Evolutionary conservation across 2,888 invertebrate genomes (phyloP), one percentile per base, ranked within the genome.

Genomic region (Sabatieria punctata): DNA sequence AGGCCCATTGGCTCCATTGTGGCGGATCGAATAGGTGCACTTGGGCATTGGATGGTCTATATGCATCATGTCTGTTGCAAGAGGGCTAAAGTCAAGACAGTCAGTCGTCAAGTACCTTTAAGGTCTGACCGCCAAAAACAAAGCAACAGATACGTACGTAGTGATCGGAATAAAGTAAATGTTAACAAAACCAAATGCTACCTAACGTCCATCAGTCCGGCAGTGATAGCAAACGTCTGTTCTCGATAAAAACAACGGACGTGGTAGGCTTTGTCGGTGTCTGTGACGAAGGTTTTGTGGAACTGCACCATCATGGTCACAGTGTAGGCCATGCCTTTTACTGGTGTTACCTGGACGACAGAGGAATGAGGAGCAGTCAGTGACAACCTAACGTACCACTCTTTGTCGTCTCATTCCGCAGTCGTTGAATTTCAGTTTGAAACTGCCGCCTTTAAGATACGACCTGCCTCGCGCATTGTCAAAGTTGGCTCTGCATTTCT

Each of bases 361-460:
- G n/a, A n/a, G n/a, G n/a, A n/a, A n/a, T n/a, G n/a, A n/a, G n/a
- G n/a, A n/a, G n/a, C n/a, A n/a, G n/a, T n/a, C n/a, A n/a, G n/a
- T n/a, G n/a, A n/a, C n/a, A n/a, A n/a, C n/a, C n/a, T n/a, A n/a
- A n/a, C n/a, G 15, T 36, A 42, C 49, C 47, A 40, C 45, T 36
- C 50, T 43, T 37, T 48, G 44, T 6, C 50, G n/a, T 2, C 48
- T 24, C 50, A 50, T 48, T 15, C 50, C 48, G 37, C 50, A 50
- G 15, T 50, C 37, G 38, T 50, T 44, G 41, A 50, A 50, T 19
- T 25, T 2, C n/a, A 50, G 27, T 13, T 13, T 21, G 36, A 50
- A 44, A 8, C 4, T 18, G 23, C 39, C 50, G 2, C 49, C 49
- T n/a, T n/a, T n/a, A n/a, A n/a, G n/a, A n/a, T n/a, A n/a, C 4